phyloP scores from a whole-genome alignment of 2,113 vertebrate genomes.

The Condylura cristata region DNA sequence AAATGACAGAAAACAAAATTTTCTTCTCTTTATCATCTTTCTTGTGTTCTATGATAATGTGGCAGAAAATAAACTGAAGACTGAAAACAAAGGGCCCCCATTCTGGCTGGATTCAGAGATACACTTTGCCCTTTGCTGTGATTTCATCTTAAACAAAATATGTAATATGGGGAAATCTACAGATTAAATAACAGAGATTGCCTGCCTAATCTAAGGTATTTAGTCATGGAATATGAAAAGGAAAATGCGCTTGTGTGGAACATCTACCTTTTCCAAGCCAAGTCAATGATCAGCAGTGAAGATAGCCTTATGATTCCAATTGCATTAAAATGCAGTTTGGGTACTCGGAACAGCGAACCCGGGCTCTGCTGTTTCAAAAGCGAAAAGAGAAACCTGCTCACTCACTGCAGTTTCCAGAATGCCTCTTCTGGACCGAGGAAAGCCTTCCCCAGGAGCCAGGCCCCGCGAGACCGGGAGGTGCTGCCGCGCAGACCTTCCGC shows the following conservation, averaged over 20 bases:
- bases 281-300: neutral
- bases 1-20: neutral
- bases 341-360: too few relatives aligned
- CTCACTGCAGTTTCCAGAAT: too few relatives aligned
- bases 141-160: neutral
- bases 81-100: neutral
- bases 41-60: neutral
- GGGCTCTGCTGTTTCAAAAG: too few relatives aligned
- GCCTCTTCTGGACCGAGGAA: too few relatives aligned
- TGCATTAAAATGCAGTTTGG: neutral
- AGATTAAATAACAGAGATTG: neutral
- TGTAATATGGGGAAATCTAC: neutral
- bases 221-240: neutral
- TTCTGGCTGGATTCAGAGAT: neutral
- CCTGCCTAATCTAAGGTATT: neutral
- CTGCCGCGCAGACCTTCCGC: too few relatives aligned
- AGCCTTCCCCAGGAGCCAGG: too few relatives aligned
- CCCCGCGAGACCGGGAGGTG: too few relatives aligned
- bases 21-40: neutral
- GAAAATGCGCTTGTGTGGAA: neutral
- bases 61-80: neutral
- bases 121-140: neutral
- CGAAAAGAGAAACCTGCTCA: too few relatives aligned
- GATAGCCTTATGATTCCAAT: neutral
- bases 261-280: neutral